Percentiles rank a stretch among this genome's conserved stretches.
These are phyloP conservation scores for Hirtodrosophila cameraria DNA, from an alignment of 2,888 invertebrate species.

Conservation along the genomic window DNA sequence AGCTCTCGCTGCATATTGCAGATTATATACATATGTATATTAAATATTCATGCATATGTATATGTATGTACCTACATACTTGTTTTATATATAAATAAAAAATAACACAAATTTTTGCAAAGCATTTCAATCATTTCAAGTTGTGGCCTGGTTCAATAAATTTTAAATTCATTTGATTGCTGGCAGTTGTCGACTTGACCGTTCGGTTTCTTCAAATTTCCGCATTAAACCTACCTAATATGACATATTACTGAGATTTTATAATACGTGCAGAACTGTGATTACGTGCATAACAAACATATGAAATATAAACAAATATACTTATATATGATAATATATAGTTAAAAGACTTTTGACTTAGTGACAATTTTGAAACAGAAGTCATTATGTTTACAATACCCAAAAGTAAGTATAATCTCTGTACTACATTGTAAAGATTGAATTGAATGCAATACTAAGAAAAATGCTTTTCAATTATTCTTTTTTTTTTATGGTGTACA, in stretches of 20 bases:
- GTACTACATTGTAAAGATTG: neutral
- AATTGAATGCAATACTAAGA: no score
- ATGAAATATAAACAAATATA: neutral
- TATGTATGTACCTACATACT: slow-evolving; percentile 3
- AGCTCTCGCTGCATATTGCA: slow-evolving; percentile 30
- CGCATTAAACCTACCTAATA: no score
- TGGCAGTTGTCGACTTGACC: slow-evolving; percentile 18
- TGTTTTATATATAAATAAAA: no score
- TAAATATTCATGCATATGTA: slow-evolving; percentile 1
- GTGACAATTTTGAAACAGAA: neutral
- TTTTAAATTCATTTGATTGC: slow-evolving; percentile 41
- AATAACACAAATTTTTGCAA: slow-evolving; percentile 20
- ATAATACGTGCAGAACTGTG: neutral
- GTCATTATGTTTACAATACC: slow-evolving; percentile 34
- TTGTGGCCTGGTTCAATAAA: slow-evolving; percentile 11
- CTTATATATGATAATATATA: no score
- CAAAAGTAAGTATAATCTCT: slow-evolving; percentile 55
- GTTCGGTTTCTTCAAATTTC: slow-evolving; percentile 4
- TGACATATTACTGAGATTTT: neutral
- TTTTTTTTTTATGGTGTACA: no score
- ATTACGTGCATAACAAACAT: neutral
- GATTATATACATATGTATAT: slow-evolving; percentile 18
- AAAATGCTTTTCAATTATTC: no score
- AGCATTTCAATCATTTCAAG: slow-evolving; percentile 36
- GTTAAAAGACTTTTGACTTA: neutral